These are phyloP conservation scores for Anastatus disparis DNA, from an alignment of 1,140 invertebrate species.

Conservation along the genomic window DNA sequence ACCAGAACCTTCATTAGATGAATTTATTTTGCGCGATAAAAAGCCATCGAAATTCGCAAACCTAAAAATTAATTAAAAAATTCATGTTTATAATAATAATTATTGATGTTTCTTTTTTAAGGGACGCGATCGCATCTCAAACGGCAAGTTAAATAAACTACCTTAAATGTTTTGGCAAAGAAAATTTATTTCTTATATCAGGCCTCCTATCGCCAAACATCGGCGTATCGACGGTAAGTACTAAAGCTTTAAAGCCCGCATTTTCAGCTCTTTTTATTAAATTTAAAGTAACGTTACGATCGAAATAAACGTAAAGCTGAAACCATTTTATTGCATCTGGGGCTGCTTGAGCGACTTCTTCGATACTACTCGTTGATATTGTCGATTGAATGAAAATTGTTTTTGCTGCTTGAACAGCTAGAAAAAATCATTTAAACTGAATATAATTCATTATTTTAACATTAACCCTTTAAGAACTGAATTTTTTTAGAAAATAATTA, in stretches of 20 bases:
- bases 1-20: conserved; percentile 49
- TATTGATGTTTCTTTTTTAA: no score
- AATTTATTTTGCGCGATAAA: conserved; percentile 70
- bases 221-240: conserved; percentile 91
- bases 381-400: conserved; percentile 88
- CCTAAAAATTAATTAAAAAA: conserved; percentile 55
- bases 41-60: conserved; percentile 78
- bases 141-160: no score
- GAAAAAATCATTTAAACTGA: conserved; percentile 46
- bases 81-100: conserved; percentile 17
- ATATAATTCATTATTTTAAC: no score
- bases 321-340: conserved; percentile 87
- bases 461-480: no score
- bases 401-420: conserved; percentile 79
- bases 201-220: conserved; percentile 75
- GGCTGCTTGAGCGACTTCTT: conserved; percentile 84
- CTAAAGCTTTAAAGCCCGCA: conserved; percentile 88
- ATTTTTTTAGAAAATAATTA: no score
- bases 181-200: conserved; percentile 87
- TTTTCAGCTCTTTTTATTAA: conserved; percentile 84
- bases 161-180: conserved; percentile 82
- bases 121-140: no score
- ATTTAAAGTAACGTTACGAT: conserved; percentile 79
- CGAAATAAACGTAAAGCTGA: conserved; percentile 90
- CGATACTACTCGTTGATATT: conserved; percentile 86